phyloP scores from a whole-genome alignment of 2,888 invertebrate genomes.

The Stenoptilia bipunctidactyla region DNA sequence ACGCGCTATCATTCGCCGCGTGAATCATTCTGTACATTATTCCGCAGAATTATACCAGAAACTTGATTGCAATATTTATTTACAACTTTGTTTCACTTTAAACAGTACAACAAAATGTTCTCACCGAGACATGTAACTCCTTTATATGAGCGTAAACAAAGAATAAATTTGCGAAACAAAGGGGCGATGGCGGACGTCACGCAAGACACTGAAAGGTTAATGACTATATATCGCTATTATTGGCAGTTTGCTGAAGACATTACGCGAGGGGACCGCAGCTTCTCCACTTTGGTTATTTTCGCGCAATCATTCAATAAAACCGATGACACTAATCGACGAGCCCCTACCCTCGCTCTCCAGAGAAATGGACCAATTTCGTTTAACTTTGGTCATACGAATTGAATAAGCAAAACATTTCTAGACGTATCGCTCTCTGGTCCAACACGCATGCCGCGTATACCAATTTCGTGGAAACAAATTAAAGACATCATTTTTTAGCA shows the following conservation, averaged over 20 bases:
- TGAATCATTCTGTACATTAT: neutral
- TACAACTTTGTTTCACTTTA: no score
- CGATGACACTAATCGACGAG: conserved; percentile 62
- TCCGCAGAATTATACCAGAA: no score
- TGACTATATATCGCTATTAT: conserved; percentile 36
- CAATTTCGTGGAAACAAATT: no score
- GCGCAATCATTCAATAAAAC: conserved; percentile 70
- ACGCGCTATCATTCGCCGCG: conserved; percentile 23
- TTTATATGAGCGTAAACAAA: conserved; percentile 9
- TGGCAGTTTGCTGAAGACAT: conserved; percentile 36
- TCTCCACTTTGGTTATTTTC: conserved; percentile 53
- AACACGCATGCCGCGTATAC: no score
- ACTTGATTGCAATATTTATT: no score
- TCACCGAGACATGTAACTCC: neutral
- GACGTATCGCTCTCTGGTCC: no score
- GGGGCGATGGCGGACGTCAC: neutral
- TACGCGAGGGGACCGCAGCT: conserved; percentile 43
- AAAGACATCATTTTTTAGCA: no score
- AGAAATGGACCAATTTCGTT: conserved; percentile 52
- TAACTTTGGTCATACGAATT: neutral
- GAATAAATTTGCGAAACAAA: conserved; percentile 1
- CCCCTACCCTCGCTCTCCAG: conserved; percentile 49
- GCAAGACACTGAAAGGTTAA: conserved; percentile 35
- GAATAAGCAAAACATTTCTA: no score
- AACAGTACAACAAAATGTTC: no score